phyloP scores from a whole-genome alignment of 2,113 vertebrate species.

The Apodemus speciosus region DNA sequence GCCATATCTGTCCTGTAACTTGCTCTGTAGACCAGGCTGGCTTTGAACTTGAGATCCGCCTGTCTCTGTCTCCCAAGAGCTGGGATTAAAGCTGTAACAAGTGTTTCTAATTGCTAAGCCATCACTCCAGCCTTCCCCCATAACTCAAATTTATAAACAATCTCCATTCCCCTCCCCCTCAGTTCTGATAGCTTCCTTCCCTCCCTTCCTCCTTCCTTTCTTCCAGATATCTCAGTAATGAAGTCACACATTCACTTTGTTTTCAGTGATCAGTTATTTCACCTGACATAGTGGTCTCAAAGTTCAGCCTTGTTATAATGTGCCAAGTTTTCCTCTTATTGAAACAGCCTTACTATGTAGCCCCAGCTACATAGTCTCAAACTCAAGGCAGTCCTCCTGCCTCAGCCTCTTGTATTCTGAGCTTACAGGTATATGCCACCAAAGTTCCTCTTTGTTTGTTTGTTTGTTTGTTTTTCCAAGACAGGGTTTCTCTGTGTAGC shows the following conservation, averaged over 20 bases:
- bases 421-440: neutral
- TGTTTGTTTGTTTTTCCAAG: too few relatives aligned
- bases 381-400: neutral
- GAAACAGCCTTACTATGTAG: neutral
- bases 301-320: neutral
- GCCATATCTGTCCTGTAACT: neutral
- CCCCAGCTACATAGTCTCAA: neutral
- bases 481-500: too few relatives aligned
- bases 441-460: too few relatives aligned
- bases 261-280: neutral
- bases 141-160: neutral
- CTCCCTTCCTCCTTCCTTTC: neutral
- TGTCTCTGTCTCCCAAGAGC: neutral
- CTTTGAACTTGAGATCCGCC: neutral
- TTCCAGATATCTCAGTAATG: neutral
- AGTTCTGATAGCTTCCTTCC: neutral
- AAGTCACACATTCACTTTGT: neutral
- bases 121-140: neutral
- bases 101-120: neutral
- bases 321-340: constrained; percentile 4
- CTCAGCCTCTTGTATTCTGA: neutral
- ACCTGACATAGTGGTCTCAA: neutral
- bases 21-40: neutral
- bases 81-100: neutral
- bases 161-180: neutral